phyloP scores from a whole-genome alignment of 2,888 invertebrate genomes.

The Octodonta nipae region DNA sequence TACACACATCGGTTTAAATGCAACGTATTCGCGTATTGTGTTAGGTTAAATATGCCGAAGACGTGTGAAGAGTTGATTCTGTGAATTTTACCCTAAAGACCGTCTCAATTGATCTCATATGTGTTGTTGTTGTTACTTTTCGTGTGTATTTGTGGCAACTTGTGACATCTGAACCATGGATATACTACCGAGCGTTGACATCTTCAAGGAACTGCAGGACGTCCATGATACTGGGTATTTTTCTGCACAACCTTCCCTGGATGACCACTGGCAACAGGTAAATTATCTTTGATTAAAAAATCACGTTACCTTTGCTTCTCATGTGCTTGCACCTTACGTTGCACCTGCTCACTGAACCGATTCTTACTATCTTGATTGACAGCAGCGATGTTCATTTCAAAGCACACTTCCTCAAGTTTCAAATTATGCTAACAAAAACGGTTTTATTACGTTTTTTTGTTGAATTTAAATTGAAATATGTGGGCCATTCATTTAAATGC shows the following conservation, averaged over 20 bases:
- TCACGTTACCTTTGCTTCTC: too few relatives aligned
- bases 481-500: too few relatives aligned
- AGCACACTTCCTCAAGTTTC: too few relatives aligned
- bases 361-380: too few relatives aligned
- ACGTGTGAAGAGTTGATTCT: slow-evolving; percentile 9
- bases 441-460: too few relatives aligned
- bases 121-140: slow-evolving; percentile 7
- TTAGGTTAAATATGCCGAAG: slow-evolving; percentile 15
- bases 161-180: slow-evolving; percentile 53
- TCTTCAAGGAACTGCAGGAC: slow-evolving; percentile 92
- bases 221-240: slow-evolving; percentile 97
- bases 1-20: neutral
- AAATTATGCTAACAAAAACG: too few relatives aligned
- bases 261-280: slow-evolving; percentile 99
- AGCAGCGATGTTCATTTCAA: too few relatives aligned
- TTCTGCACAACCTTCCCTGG: slow-evolving; percentile 83
- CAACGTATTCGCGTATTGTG: slow-evolving; percentile 5
- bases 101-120: neutral
- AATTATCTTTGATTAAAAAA: too few relatives aligned
- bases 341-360: too few relatives aligned
- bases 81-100: slow-evolving; percentile 3
- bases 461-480: too few relatives aligned
- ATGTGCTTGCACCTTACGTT: too few relatives aligned
- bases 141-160: slow-evolving; percentile 3
- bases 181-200: slow-evolving; percentile 91